These are phyloP conservation scores for Pseudomyrmex concolor DNA, from an alignment of 1,140 invertebrate genomes.

Conservation along the genomic window DNA sequence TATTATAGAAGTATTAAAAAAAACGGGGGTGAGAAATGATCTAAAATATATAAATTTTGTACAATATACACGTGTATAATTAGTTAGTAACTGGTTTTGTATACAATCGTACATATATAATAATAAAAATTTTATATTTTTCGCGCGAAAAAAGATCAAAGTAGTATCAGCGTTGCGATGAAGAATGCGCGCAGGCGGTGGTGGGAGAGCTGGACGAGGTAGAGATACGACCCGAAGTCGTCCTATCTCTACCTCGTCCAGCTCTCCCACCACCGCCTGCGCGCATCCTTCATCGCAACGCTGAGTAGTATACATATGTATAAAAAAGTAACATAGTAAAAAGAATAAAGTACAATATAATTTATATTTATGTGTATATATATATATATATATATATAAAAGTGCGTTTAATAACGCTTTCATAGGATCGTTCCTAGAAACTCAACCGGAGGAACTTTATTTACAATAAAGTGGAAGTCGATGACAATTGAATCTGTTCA, in stretches of 20 bases:
- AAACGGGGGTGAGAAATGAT: not conserved
- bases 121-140: slow-evolving; percentile 34
- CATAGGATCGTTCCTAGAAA: not conserved
- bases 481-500: slow-evolving; percentile 15
- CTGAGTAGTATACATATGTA: not conserved
- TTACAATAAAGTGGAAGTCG: slow-evolving; percentile 43
- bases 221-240: no score
- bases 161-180: no score
- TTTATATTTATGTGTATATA: no score
- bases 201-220: no score
- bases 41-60: not conserved
- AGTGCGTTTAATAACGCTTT: slow-evolving; percentile 12
- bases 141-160: slow-evolving; percentile 1
- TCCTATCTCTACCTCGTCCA: no score
- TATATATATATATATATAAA: no score
- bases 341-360: slow-evolving; percentile 17
- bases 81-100: slow-evolving; percentile 38
- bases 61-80: slow-evolving; percentile 44
- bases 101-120: slow-evolving; percentile 39
- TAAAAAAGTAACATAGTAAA: slow-evolving; percentile 49
- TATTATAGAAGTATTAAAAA: not conserved
- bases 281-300: no score
- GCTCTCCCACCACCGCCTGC: no score
- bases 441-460: slow-evolving; percentile 16
- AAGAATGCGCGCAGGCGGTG: no score